Base-by-base conservation (phyloP, 92 coral and sea anemone species). In the Zoanthus solanderi region DNA sequence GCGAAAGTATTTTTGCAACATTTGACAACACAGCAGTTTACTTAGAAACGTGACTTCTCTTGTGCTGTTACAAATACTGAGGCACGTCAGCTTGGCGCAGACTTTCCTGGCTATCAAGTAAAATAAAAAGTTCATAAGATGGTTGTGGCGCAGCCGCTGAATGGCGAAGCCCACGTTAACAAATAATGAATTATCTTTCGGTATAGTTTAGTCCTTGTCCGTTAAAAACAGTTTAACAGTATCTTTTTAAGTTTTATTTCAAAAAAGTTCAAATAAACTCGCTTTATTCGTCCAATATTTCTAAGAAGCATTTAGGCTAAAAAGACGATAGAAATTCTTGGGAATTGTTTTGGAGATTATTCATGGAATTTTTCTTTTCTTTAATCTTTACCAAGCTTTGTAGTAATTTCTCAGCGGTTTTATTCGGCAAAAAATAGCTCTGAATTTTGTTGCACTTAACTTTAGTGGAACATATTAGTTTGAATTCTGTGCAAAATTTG, bases 1-100 rank as follows among this genome's bases (percentile, higher is more conserved):
- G 14, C 58, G 84, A 71, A 79, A 60, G 56, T 79, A 53, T 58
- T 60, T 63, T 60, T 61, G 72, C 71, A 60, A 79, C 71, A 57
- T 54, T 42, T 57, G 84, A 58, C 50, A n/a, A 45, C 72, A 78
- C n/a, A 7, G 53, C 16, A 50, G 79, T 47, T 37, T 23, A 63
- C 69, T 23, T 63, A 17, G 29, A 15, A 16, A 23, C 8, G 12
- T 17, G 29, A 16, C 28, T 16, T 63, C 18, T 17, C 69, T 63
- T 10, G 6, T 50, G 12, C 56, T 50, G 56, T 50, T 50, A 50
- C 56, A 7, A 11, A 11, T 11, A 50, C 56, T 7, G 12, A 50
- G 28, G 13, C 17, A 63, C 29, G 23, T 63, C 69, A 63, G 69
- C 69, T 16, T 6, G 69, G n/a, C 29, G 23, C 8, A 63, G 16